Conservation (phyloP, 2,888 invertebrate species). For the Adela reaumurella region DNA sequence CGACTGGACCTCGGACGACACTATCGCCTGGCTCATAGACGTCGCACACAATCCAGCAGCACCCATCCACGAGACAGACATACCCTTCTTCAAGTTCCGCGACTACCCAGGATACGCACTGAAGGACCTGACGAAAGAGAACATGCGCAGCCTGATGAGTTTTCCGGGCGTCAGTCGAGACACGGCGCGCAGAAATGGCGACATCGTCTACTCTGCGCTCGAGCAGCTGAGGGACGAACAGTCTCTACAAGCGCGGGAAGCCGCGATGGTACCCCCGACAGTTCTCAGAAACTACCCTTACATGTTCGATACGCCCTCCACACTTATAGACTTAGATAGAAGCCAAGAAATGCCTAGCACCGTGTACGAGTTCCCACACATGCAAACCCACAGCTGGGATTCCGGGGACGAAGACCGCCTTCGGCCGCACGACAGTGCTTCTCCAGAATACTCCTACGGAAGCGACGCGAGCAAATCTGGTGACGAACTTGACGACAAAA, state of each 20-base stretch:
- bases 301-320: slow-evolving; percentile 25
- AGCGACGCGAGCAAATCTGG: slow-evolving; percentile 44
- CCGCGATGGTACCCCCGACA: not conserved
- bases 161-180: slow-evolving; percentile 29
- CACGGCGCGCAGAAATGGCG: slow-evolving; percentile 28
- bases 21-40: slow-evolving; percentile 52
- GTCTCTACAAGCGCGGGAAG: slow-evolving; percentile 10
- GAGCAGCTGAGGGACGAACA: slow-evolving; percentile 33
- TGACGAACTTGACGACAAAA: slow-evolving; percentile 42
- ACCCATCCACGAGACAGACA: slow-evolving; percentile 36
- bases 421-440: slow-evolving; percentile 33
- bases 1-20: slow-evolving; percentile 56
- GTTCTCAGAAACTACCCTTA: slow-evolving; percentile 31
- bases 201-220: slow-evolving; percentile 34
- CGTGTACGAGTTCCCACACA: not conserved
- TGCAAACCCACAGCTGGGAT: slow-evolving; percentile 24
- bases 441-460: slow-evolving; percentile 36
- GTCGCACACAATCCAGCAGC: slow-evolving; percentile 23
- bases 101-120: slow-evolving; percentile 31
- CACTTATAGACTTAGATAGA: slow-evolving; percentile 39
- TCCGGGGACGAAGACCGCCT: slow-evolving; percentile 40
- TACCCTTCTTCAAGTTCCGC: slow-evolving; percentile 42
- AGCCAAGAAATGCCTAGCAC: slow-evolving; percentile 10
- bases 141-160: slow-evolving; percentile 27
- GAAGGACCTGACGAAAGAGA: slow-evolving; percentile 32